Base-by-base conservation (phyloP, 2,113 vertebrate species). In the Serilophus lunatus region DNA sequence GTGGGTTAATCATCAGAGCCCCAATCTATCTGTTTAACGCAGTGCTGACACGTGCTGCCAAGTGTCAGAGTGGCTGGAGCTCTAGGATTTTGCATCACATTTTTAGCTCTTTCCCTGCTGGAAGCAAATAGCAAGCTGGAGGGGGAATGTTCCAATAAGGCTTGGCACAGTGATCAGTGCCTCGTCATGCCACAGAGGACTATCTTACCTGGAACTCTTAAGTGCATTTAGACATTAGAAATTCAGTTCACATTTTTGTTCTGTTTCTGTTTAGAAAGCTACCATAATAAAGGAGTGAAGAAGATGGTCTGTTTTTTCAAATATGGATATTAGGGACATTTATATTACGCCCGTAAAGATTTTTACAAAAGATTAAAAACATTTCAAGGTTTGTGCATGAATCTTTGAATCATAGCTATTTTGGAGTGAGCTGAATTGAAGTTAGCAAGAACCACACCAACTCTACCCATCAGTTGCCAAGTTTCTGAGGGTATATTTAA, bases 51-150 rank as follows among this genome's bases (percentile, higher is more conserved):
- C 1, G 4, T 63, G 49, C 69, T 89, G 51, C 35, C 0, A 1
- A 61, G 74, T 3, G 0, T 35, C 1, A 0, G 12, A 2, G 0
- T 31, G 84, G 54, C 64, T 79, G 72, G 10, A 31, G 20, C 17
- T 87, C 60, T 69, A 69, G 13, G 35, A 23, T 18, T 87, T 54
- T 53, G n/a, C 54, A 63, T 53, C 28, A 20, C n/a, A 4, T 72
- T 19, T 68, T 71, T 38, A 88, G 76, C 6, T 70, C 51, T 64
- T 75, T 84, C 57, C 20, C 42, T 59, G 45, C 26, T 64, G 90
- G 56, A 86, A 93, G 42, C 24, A 92, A 91, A 91, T 6, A 84
- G 31, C 17, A 60, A 17, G 36, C 6, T 75, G 64, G 68, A 96
- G 65, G 47, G 90, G 26, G 19, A 6, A 49, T 10, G 35, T 40